phyloP scores from a whole-genome alignment of 2,797 vertebrate species.

The Spheniscus humboldti region DNA sequence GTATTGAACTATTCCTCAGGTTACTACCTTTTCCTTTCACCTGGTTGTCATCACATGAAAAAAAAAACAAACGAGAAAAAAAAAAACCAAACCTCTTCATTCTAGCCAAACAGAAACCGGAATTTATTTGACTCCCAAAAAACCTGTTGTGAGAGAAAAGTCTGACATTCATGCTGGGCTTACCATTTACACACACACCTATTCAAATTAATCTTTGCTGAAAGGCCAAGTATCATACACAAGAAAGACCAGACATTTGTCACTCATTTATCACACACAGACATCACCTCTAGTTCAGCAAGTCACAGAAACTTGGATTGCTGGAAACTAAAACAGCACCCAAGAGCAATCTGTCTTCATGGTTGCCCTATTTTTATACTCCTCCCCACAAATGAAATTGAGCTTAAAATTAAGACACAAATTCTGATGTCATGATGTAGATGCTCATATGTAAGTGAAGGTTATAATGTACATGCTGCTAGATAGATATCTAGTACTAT shows the following conservation, averaged over 20 bases:
- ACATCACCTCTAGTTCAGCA: neutral
- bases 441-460: neutral
- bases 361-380: neutral
- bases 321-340: neutral
- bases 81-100: neutral
- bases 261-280: neutral
- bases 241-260: neutral
- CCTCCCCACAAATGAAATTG: neutral
- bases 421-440: neutral
- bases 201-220: neutral
- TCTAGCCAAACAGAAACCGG: neutral
- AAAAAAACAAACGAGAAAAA: fast-evolving
- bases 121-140: neutral
- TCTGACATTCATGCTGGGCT: neutral
- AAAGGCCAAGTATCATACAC: neutral
- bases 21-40: neutral
- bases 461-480: neutral
- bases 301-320: neutral
- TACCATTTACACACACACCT: neutral
- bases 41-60: neutral
- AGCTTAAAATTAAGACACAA: neutral
- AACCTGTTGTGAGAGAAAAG: neutral
- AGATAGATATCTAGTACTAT: neutral
- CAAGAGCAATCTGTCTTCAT: neutral
- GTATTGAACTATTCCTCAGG: neutral